Percentiles rank a stretch among this genome's conserved stretches.
These are phyloP conservation scores for Cheirogaleus major DNA, from an alignment of 2,797 vertebrate genomes.

Conservation along the genomic window DNA sequence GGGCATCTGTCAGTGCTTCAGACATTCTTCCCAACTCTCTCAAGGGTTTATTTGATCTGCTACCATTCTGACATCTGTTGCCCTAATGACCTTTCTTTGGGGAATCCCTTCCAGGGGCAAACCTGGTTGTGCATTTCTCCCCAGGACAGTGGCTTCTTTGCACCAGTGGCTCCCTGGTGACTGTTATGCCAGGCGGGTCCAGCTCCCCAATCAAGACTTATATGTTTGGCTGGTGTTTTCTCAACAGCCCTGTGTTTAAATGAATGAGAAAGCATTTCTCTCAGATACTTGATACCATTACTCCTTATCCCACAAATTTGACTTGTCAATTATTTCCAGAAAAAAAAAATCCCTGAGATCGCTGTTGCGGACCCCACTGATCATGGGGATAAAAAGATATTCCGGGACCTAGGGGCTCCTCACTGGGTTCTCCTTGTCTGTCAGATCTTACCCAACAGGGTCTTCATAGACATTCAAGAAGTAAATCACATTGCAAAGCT, in stretches of 20 bases:
- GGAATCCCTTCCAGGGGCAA: neutral
- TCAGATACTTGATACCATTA: neutral
- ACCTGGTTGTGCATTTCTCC: neutral
- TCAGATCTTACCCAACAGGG: neutral
- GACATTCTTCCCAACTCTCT: neutral
- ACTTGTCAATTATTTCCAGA: neutral
- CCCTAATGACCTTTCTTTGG: neutral
- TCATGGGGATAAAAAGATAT: neutral
- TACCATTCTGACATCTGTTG: neutral
- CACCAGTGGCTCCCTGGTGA: neutral
- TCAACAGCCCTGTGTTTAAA: neutral
- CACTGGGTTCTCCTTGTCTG: neutral
- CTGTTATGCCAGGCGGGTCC: neutral
- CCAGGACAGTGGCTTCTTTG: neutral
- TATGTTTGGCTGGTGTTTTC: neutral
- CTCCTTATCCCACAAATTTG: neutral
- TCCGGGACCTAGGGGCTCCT: neutral
- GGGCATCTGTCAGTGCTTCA: slow-evolving; percentile 46
- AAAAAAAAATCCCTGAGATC: neutral
- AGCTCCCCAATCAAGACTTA: neutral
- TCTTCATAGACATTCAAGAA: neutral
- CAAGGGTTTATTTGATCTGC: neutral
- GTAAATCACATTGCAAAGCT: neutral
- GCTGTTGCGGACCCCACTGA: neutral
- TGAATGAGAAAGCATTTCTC: neutral